Base-by-base conservation (phyloP, 2,888 invertebrate genomes). In the Caenorhabditis virilis region DNA sequence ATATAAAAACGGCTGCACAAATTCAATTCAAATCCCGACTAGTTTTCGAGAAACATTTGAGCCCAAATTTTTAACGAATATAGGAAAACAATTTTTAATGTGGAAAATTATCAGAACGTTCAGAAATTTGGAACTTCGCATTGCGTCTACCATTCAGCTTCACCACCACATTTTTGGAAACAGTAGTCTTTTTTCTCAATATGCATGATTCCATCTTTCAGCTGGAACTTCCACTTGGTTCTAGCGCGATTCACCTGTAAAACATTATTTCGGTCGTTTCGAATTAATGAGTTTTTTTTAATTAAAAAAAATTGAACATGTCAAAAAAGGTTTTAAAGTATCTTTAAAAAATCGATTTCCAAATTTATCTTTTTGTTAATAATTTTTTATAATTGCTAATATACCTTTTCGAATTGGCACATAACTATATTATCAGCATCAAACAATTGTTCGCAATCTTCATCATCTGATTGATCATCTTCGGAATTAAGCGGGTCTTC, bases 201-300 rank as follows among this genome's bases (percentile, higher is more conserved):
- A 87, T 95, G 97, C 98, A 98, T 98, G 71, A 98, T 95, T 61
- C 98, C 98, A 87, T 98, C 98, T 87, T 99, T 99, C 71, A 98
- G 87, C 85, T 94, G 92, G 85, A 99, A 97, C 87, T 97, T 98
- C 98, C 98, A 98, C 86, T 94, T 94, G 86, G 95, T 95, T 82
- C 97, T 90, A 85, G 92, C 95, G 84, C 98, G 89, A 71, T 95
- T 95, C 65, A 98, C 95, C 91, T 92, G 84, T 18, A 86, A 85
- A 41, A 39, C 4, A 39, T 18, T 36, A 30, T 30, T 30, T 30
- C 6, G 13, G 13, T 30, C 6, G 6, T 30, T 30, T 30, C 13
- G 23, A 41, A 41, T 26, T 5, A 36, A n/a, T 15, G 11, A 36
- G 5, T 36, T 36, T 36, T 36, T 36, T 36, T 36, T 36, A 5